A percentile compares a stretch with the other conserved stretches of the same genome.
These are phyloP conservation scores for Synergus itoensis DNA, from an alignment of 2,888 invertebrate species.

Conservation along the genomic window DNA sequence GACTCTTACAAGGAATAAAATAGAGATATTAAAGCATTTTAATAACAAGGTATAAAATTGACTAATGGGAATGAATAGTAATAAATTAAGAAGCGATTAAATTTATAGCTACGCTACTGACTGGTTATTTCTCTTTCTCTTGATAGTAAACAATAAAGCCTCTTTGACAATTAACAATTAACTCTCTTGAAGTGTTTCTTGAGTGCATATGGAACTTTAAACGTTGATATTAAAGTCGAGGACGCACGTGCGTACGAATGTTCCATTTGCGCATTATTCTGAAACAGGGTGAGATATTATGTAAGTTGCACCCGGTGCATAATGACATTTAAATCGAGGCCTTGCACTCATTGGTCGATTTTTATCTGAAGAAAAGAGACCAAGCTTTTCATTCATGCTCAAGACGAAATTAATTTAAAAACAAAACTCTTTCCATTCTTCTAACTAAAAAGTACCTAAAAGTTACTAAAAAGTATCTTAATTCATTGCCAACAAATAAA, in stretches of 20 bases:
- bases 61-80: not conserved
- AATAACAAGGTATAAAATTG: not conserved
- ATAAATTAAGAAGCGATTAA: not conserved
- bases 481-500: not conserved
- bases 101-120: not conserved
- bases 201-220: not conserved
- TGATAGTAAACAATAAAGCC: not conserved
- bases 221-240: constrained; percentile 24
- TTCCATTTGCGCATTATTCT: constrained; percentile 22
- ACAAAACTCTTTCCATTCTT: no score
- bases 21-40: not conserved
- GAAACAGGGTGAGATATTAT: constrained; percentile 31
- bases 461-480: no score
- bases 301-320: constrained; percentile 31
- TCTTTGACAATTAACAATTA: no score
- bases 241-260: constrained; percentile 36
- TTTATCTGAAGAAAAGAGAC: constrained; percentile 24
- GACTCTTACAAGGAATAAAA: not conserved
- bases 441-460: no score
- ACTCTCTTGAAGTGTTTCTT: not conserved
- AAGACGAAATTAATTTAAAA: not conserved
- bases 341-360: constrained; percentile 32
- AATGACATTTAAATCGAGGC: constrained; percentile 35
- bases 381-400: not conserved
- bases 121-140: not conserved